A percentile compares a stretch with the other conserved stretches of the same genome.
Conservation (phyloP, 1,140 invertebrate species). For the Drosophila erecta region DNA sequence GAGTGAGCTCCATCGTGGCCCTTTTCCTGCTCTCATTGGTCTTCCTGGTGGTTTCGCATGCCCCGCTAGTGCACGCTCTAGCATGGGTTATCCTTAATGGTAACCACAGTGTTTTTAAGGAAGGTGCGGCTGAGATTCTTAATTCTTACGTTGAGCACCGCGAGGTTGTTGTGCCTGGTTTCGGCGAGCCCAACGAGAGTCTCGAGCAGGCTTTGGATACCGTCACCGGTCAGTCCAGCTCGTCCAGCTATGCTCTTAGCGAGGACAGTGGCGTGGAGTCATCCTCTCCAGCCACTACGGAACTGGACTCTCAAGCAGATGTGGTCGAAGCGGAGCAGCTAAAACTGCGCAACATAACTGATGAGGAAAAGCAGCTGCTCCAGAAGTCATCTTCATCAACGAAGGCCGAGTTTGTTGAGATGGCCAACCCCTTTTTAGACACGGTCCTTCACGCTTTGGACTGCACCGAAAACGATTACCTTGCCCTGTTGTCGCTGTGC, state of each 20-base stretch:
- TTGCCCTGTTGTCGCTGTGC: slow-evolving; percentile 95
- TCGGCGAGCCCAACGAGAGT: slow-evolving; percentile 86
- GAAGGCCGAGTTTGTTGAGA: slow-evolving; percentile 20
- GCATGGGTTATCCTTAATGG: slow-evolving; percentile 95
- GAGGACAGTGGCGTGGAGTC: slow-evolving; percentile 62
- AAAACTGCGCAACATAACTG: slow-evolving; percentile 91
- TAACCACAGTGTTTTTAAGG: slow-evolving; percentile 89
- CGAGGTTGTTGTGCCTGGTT: slow-evolving; percentile 84
- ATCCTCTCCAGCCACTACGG: slow-evolving; percentile 22
- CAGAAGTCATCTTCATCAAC: slow-evolving; percentile 74
- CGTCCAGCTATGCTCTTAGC: slow-evolving; percentile 52
- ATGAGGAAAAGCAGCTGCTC: slow-evolving; percentile 94
- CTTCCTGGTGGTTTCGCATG: slow-evolving; percentile 96
- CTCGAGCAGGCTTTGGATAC: slow-evolving; percentile 87
- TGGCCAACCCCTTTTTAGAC: slow-evolving; percentile 91
- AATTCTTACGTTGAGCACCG: slow-evolving; percentile 89
- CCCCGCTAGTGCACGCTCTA: slow-evolving; percentile 93
- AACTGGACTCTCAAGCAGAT: slow-evolving; percentile 36
- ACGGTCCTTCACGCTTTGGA: slow-evolving; percentile 93
- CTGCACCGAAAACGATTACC: slow-evolving; percentile 97
- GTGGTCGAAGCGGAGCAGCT: slow-evolving; percentile 16
- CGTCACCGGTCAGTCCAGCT: slow-evolving; percentile 59
- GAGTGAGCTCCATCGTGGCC: slow-evolving; percentile 94
- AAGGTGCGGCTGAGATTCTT: slow-evolving; percentile 89
- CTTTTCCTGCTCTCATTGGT: slow-evolving; percentile 97